Base-by-base conservation (phyloP, 2,888 invertebrate species). In the Chouioia cunea region DNA sequence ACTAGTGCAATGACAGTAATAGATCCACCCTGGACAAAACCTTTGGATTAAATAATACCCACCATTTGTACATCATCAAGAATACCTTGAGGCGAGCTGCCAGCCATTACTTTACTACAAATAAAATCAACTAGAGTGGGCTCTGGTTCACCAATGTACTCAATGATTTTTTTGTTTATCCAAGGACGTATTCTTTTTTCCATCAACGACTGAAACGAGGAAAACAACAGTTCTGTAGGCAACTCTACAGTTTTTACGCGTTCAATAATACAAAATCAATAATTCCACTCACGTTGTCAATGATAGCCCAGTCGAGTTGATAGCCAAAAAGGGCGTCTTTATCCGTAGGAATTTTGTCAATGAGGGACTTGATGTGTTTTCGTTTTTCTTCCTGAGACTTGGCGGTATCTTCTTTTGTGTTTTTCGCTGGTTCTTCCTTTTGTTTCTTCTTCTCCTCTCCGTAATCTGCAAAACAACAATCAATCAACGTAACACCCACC, bases 151-250 rank as follows among this genome's bases (percentile, higher is more conserved):
- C 99, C 99, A 83, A 99, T 98, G 87, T 99, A 99, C 87, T 99
- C 99, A 76, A 97, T 94, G 70, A 99, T 98, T 88, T 99, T 99
- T 88, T 99, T 99, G 87, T 97, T 97, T 79, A 99, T 97, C 99
- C 99, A 99, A 56, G 99, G 99, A 75, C 97, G 92, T 84, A 99
- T 97, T 86, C 98, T 93, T 85, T 94, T 94, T 85, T 98, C 97
- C 96, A 99, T 97, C 79, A 93, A 87, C 74, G 87, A 87, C 86
- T 89, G 88, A 82, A 92, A 91, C 88, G 63, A 68, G 62, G 57
- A 59, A 48, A 56, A 71, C 1, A 43, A 20, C 1, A 8, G 6
- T 10, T 10, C 12, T 4, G 36, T 36, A 1, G 12, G 4, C 12
- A 36, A 36, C 4, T 6, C 36, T 10, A 36, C 10, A 36, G 10